These are phyloP conservation scores for Protophormia terraenovae DNA, from an alignment of 2,888 invertebrate species.

Conservation along the genomic window DNA sequence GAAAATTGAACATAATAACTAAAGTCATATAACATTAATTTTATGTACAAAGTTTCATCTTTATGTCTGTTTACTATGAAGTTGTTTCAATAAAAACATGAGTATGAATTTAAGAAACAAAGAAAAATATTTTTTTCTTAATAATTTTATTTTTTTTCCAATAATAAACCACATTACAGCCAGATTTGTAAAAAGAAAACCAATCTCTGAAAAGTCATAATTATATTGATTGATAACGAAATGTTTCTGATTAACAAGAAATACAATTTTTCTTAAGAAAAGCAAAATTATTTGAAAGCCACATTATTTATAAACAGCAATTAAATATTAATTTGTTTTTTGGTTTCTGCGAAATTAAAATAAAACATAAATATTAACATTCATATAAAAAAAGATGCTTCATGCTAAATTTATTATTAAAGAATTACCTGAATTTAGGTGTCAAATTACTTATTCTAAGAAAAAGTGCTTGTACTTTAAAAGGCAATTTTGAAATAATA, in stretches of 20 bases:
- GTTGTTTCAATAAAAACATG: neutral
- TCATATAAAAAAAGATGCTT: no score
- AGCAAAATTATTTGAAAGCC: neutral
- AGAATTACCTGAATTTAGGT: no score
- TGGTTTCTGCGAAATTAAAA: neutral
- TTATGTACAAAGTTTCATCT: conserved; percentile 45
- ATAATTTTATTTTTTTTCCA: neutral
- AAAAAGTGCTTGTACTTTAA: no score
- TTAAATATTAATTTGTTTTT: neutral
- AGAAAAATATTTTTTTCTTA: neutral
- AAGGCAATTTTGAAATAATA: no score
- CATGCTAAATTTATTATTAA: no score
- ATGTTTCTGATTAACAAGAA: neutral
- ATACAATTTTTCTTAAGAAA: neutral
- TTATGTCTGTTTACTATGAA: neutral
- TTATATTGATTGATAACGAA: neutral
- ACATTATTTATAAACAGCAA: neutral
- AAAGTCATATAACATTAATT: conserved; percentile 47
- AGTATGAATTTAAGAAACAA: neutral
- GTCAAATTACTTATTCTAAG: no score
- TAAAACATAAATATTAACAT: no score
- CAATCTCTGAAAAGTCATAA: neutral
- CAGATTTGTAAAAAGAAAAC: neutral
- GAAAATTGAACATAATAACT: conserved; percentile 29
- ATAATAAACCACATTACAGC: neutral